Percentiles rank a stretch among this genome's conserved stretches.
These are phyloP conservation scores for Hylaeus anthracinus DNA, from an alignment of 1,140 invertebrate species.

Conservation along the genomic window DNA sequence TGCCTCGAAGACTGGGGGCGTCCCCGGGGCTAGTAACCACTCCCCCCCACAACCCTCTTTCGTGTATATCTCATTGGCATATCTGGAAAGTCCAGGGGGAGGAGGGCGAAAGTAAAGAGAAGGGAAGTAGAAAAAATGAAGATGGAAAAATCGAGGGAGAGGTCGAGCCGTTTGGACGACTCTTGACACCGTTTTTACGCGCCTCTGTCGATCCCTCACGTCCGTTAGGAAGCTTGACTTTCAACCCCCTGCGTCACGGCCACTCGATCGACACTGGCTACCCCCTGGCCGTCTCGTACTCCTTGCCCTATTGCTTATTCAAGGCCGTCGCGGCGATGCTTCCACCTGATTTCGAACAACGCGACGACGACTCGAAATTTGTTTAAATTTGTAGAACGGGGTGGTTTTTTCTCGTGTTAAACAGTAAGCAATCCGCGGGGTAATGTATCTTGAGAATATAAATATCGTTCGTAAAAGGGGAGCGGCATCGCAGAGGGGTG, in stretches of 20 bases:
- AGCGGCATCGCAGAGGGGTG: too few species aligned
- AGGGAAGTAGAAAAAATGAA: background rate
- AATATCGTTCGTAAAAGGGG: too few species aligned
- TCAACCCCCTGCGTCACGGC: background rate
- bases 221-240: constrained; percentile 22
- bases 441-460: too few species aligned
- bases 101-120: background rate
- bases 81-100: background rate
- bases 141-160: background rate
- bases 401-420: too few species aligned
- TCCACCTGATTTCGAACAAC: too few species aligned
- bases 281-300: background rate
- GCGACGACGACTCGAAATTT: too few species aligned
- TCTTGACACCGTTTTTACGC: constrained; percentile 40
- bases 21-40: background rate
- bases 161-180: constrained; percentile 18
- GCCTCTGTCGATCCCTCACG: background rate
- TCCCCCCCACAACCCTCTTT: background rate
- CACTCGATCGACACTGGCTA: background rate
- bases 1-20: background rate
- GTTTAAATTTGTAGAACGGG: too few species aligned
- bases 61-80: constrained; percentile 1
- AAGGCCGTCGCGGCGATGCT: background rate
- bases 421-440: too few species aligned
- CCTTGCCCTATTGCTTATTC: background rate